These are phyloP conservation scores for Drosophila nasuta DNA, from an alignment of 1,140 invertebrate species.

Conservation along the genomic window DNA sequence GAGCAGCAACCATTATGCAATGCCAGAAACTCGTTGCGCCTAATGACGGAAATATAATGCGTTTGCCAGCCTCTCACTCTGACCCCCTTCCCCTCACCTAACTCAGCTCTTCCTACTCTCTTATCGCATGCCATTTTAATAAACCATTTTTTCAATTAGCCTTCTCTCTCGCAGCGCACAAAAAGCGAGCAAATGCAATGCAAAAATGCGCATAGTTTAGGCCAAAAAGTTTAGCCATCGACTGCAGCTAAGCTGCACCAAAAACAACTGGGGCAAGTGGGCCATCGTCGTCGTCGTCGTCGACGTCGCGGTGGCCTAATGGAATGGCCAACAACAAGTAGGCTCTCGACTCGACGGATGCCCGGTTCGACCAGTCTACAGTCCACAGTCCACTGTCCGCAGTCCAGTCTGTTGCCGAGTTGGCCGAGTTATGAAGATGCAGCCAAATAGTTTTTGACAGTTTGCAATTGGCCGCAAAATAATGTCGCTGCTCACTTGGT, in stretches of 20 bases:
- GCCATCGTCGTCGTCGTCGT: constrained; percentile 20
- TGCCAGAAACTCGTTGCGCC: constrained; percentile 58
- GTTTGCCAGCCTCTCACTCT: constrained; percentile 18
- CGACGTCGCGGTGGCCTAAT: constrained; percentile 47
- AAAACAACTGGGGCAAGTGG: constrained; percentile 51
- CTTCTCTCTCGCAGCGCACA: constrained; percentile 20
- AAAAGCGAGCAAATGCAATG: constrained; percentile 49
- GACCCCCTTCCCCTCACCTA: background rate
- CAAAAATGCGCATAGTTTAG: constrained; percentile 54
- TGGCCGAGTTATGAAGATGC: constrained; percentile 69
- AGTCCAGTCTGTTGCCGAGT: constrained; percentile 2
- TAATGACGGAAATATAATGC: constrained; percentile 78
- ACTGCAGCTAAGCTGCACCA: constrained; percentile 13
- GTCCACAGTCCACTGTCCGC: background rate
- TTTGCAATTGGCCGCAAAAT: constrained; percentile 62
- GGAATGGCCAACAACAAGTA: constrained; percentile 49
- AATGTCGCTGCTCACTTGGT: constrained; percentile 48
- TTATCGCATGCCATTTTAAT: constrained; percentile 68
- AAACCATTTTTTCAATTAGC: constrained; percentile 80
- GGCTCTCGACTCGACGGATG: background rate
- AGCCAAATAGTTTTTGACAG: constrained; percentile 75
- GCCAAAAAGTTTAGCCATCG: constrained; percentile 40
- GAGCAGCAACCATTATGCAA: constrained; percentile 21
- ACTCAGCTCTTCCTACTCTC: constrained; percentile 7
- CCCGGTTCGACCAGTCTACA: constrained; percentile 17